These are phyloP conservation scores for Meloidogyne floridensis DNA, from an alignment of 1,140 invertebrate species.

Conservation along the genomic window DNA sequence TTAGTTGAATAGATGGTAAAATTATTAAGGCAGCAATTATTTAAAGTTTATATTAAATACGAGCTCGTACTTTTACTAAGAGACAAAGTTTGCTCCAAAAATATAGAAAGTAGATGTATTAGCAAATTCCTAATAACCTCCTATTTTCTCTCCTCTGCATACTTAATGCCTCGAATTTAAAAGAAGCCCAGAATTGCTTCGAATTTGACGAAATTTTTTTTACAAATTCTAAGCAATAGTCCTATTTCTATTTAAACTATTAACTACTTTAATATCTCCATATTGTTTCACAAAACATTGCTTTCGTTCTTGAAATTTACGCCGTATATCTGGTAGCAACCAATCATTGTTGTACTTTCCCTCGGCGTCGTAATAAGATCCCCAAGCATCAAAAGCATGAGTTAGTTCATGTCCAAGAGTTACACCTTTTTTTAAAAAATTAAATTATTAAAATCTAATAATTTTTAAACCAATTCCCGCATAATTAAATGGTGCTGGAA, in stretches of 20 bases:
- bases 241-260: too few relatives aligned
- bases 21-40: too few relatives aligned
- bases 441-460: too few relatives aligned
- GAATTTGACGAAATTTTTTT: too few relatives aligned
- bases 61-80: too few relatives aligned
- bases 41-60: background rate
- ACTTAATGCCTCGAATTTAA: background rate
- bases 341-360: background rate
- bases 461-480: background rate
- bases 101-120: too few relatives aligned
- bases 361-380: slow-evolving; percentile 10
- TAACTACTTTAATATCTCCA: background rate
- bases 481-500: background rate
- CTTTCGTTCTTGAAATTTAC: slow-evolving; percentile 6
- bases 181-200: too few relatives aligned
- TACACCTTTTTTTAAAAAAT: background rate
- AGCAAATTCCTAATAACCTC: too few relatives aligned
- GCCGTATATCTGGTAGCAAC: background rate
- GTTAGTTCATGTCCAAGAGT: background rate
- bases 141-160: background rate
- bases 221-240: too few relatives aligned
- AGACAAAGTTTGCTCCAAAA: too few relatives aligned
- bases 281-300: slow-evolving; percentile 27
- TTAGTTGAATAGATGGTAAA: too few relatives aligned
- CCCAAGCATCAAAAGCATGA: slow-evolving; percentile 11